These are phyloP conservation scores for Hyalella azteca DNA, from an alignment of 2,888 invertebrate genomes.

Conservation along the genomic window DNA sequence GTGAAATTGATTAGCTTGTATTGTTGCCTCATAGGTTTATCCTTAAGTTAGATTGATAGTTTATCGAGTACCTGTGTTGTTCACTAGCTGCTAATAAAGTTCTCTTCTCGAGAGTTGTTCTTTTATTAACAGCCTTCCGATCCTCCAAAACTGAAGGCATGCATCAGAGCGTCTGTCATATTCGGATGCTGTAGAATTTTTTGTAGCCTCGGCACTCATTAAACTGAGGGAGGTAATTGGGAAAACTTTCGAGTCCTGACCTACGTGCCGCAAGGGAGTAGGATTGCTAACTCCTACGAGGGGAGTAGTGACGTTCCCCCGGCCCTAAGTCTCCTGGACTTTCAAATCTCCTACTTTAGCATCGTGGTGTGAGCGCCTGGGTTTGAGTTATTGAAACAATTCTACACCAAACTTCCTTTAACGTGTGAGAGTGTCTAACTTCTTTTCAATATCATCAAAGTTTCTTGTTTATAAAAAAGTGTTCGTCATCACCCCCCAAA, in stretches of 20 bases:
- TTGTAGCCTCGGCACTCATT: too few relatives aligned
- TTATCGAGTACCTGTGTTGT: conserved; percentile 21
- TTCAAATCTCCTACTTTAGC: too few relatives aligned
- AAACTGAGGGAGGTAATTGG: background rate
- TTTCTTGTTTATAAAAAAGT: too few relatives aligned
- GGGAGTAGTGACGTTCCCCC: conserved; percentile 22
- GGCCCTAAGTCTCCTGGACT: conserved; percentile 24
- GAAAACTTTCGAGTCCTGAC: background rate
- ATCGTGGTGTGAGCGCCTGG: too few relatives aligned
- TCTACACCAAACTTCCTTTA: too few relatives aligned
- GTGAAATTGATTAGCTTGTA: too few relatives aligned
- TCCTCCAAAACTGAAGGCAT: background rate
- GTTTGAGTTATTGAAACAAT: too few relatives aligned
- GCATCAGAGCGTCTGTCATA: background rate
- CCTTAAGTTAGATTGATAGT: background rate
- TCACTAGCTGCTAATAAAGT: conserved; percentile 1
- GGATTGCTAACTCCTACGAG: conserved; percentile 2
- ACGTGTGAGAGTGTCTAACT: too few relatives aligned
- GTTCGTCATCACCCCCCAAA: too few relatives aligned
- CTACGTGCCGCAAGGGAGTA: conserved; percentile 5
- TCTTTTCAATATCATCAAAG: too few relatives aligned
- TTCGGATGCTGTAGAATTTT: too few relatives aligned
- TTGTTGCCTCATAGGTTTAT: background rate
- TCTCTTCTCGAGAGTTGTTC: background rate
- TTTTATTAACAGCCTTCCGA: background rate